Percentiles rank a stretch among this genome's conserved stretches.
Evolutionary conservation across 53 echinoderm and acorn worm genomes (phyloP).

Genomic region (Zoroaster sp.): DNA sequence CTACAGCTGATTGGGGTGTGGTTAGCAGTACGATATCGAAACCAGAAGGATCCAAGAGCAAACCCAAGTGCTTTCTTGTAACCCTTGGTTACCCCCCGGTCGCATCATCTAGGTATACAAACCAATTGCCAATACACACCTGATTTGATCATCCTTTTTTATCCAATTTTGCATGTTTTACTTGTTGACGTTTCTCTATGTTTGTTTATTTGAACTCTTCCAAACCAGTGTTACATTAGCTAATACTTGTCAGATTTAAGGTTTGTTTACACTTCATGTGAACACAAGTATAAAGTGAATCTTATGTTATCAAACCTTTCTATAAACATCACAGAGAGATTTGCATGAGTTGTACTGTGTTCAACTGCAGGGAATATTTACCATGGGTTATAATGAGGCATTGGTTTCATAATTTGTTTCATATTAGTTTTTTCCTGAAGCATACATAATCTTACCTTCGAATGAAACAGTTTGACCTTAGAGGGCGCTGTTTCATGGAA

Average conservation of each 20-base stretch:
- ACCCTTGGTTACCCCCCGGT: slow-evolving; percentile 59
- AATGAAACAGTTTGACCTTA: too few relatives aligned
- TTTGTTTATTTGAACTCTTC: slow-evolving; percentile 18
- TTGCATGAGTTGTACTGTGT: too few relatives aligned
- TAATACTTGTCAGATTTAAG: not conserved
- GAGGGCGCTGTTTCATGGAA: too few relatives aligned
- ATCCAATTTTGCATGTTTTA: not conserved
- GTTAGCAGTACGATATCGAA: slow-evolving; percentile 96
- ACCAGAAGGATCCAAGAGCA: slow-evolving; percentile 99
- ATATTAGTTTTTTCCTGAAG: too few relatives aligned
- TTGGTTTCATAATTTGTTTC: too few relatives aligned
- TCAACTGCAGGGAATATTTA: too few relatives aligned
- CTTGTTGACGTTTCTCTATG: not conserved
- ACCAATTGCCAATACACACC: not conserved
- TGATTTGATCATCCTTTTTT: not conserved
- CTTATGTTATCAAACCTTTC: not conserved
- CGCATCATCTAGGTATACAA: slow-evolving; percentile 24
- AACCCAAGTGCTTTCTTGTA: slow-evolving; percentile 99
- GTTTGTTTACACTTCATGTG: not conserved
- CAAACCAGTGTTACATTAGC: slow-evolving; percentile 20
- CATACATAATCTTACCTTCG: too few relatives aligned
- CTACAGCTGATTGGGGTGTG: slow-evolving; percentile 94
- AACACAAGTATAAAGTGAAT: not conserved
- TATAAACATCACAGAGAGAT: too few relatives aligned
- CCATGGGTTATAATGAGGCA: too few relatives aligned